Percentiles rank a stretch among this genome's conserved stretches.
Conservation (phyloP, 2,113 vertebrate species). For the Catharus fuscescens region DNA sequence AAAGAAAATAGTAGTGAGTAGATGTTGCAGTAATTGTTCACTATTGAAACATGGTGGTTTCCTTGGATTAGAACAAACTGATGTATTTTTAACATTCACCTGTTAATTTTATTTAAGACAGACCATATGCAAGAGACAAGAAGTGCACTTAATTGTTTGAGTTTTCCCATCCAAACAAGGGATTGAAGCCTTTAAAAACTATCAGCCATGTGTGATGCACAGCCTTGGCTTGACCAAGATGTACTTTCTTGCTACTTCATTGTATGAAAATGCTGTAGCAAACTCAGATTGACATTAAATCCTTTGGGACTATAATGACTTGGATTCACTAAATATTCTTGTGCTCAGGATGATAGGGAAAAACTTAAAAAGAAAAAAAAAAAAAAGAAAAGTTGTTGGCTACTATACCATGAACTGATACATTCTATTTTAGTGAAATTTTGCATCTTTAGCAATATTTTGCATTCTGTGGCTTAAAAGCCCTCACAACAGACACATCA, state of each 20-base stretch:
- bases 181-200: neutral
- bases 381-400: neutral
- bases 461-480: neutral
- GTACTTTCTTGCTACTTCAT: neutral
- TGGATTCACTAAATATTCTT: neutral
- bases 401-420: neutral
- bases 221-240: neutral
- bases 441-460: neutral
- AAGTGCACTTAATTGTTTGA: neutral
- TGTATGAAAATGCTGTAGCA: neutral
- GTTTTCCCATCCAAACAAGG: neutral
- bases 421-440: neutral
- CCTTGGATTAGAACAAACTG: neutral
- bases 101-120: neutral
- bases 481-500: neutral
- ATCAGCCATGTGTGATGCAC: neutral
- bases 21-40: neutral
- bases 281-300: neutral
- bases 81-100: neutral
- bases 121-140: neutral
- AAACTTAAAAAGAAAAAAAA: neutral
- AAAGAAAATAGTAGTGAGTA: neutral
- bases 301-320: neutral
- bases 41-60: neutral
- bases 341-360: neutral